Evolutionary conservation across 92 coral and sea anemone genomes (phyloP), one percentile per base, ranked within the genome.

Genomic region (Plumapathes pennacea): DNA sequence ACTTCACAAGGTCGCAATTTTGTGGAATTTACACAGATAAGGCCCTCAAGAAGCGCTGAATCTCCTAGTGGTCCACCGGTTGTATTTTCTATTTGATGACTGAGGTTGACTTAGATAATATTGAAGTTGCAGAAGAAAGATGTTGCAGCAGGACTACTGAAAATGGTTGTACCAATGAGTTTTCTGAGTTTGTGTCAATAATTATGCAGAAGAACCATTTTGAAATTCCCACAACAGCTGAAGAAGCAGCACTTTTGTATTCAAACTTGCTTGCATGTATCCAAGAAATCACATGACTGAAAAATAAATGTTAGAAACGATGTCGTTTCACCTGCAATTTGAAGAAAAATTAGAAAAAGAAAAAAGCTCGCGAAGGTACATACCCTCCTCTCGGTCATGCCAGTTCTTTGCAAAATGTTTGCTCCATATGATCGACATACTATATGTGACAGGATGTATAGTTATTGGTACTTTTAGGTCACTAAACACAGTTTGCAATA

Each of bases 21-120:
- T 17, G 18, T 56, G 52, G 66, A 41, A 59, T 59, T 42, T 42
- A 18, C 51, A 59, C 26, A 59, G 52, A 59, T 59, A 39, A 39
- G 53, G 52, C 67, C 67, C 1, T 60, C 67, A 3, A 60, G 36
- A 23, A 37, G 42, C 42, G 37, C n/a, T 3, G 64, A 57, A 11
- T 57, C 33, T 2, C 64, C 64, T 1, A 24, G 34, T 57, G 64
- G 64, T 37, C 21, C 36, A 39, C 64, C 64, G 25, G 64, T 38
- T 31, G 37, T 57, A 36, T 50, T 57, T n/a, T n/a, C n/a, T n/a
- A n/a, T n/a, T n/a, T n/a, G n/a, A n/a, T n/a, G n/a, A 46, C 0
- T 21, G 30, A 1, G 22, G 61, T 54, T 21, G 45, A 54, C 61
- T 10, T 54, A 0, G 61, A 54, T 18, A 22, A 54, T 18, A 32